Evolutionary conservation across 53 echinoderm and acorn worm species (phyloP), one percentile per base, ranked within the genome.

Genomic region (Temnopleurus reevesii): DNA sequence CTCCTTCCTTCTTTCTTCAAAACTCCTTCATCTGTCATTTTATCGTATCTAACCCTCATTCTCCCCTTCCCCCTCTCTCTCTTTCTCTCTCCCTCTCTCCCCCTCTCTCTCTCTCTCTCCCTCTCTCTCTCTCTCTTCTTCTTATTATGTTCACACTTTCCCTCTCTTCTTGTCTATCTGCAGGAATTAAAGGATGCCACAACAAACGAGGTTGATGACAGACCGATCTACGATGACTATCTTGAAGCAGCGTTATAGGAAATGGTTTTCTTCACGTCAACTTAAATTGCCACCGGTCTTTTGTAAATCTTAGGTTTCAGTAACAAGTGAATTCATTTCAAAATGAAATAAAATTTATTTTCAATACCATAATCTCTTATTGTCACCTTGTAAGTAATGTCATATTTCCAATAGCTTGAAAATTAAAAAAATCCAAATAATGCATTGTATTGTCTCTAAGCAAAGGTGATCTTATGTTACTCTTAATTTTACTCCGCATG

Each of bases 211-310:
- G 79, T 47, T 9, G 79, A 51, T 12, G 79, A 46, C 36, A 46
- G 79, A 18, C 79, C 79, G 15, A 7, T 79, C 27, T 79, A 79
- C 12, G 79, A 49, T 19, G 79, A 79, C 79, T 79, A 79, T 46
- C 51, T 79, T 0, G 79, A 15, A 28, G 17, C 47, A 12, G 79
- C 36, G 15, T 79, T 79, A 79, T 79, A 79, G 79, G 51, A 49
- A 23, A 66, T 5, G 41, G 13, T 19, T 66, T 41, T n/a, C 41
- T 66, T 66, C 66, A 66, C 38, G 27, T 38, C 21, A n/a, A 41
- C 66, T 38, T 66, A 38, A 59, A 66, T 66, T 38, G n/a, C 31
- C 29, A 8, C 41, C 21, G 34, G n/a, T 38, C 41, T 38, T 38
- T 4, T 38, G 41, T 66, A 18, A 0, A 12, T 15, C 41, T 15